Evolutionary conservation across 2,797 vertebrate species (phyloP).

Genomic region (Pterois miles): DNA sequence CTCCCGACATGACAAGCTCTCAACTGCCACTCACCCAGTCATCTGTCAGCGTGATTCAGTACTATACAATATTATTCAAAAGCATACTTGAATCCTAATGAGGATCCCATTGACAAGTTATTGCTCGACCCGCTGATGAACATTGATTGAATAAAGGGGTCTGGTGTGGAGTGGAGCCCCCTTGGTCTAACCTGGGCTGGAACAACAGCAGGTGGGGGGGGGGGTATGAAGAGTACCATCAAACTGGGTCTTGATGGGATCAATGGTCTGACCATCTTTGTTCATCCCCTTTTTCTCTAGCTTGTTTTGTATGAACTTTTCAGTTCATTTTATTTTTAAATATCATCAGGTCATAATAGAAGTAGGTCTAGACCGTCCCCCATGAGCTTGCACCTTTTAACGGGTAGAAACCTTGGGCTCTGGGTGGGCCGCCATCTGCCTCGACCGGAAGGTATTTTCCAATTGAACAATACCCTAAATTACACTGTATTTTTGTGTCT

Average conservation of each 20-base stretch:
- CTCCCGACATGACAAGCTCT: slow-evolving; percentile 64
- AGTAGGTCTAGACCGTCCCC: background rate
- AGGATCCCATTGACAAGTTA: slow-evolving; percentile 78
- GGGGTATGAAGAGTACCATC: slow-evolving; percentile 16
- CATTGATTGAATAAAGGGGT: slow-evolving; percentile 67
- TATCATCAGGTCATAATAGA: no score
- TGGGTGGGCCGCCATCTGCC: background rate
- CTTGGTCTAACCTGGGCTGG: slow-evolving; percentile 30
- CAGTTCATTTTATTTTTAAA: background rate
- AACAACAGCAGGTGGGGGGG: background rate
- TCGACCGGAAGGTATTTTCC: background rate
- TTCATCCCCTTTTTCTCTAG: background rate
- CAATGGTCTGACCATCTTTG: slow-evolving; percentile 13
- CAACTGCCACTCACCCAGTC: slow-evolving; percentile 74
- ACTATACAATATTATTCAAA: slow-evolving; percentile 68
- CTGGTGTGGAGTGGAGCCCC: slow-evolving; percentile 51
- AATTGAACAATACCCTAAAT: background rate
- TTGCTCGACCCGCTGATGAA: slow-evolving; percentile 67
- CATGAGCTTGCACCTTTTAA: background rate
- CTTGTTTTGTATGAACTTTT: background rate
- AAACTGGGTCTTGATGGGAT: slow-evolving; percentile 31
- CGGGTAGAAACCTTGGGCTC: background rate
- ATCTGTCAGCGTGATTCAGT: slow-evolving; percentile 72
- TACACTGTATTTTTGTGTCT: background rate
- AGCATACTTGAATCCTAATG: slow-evolving; percentile 79